A percentile compares a stretch with the other conserved stretches of the same genome.
Evolutionary conservation across 2,888 invertebrate species (phyloP).

Genomic region (Anorthoa munda): DNA sequence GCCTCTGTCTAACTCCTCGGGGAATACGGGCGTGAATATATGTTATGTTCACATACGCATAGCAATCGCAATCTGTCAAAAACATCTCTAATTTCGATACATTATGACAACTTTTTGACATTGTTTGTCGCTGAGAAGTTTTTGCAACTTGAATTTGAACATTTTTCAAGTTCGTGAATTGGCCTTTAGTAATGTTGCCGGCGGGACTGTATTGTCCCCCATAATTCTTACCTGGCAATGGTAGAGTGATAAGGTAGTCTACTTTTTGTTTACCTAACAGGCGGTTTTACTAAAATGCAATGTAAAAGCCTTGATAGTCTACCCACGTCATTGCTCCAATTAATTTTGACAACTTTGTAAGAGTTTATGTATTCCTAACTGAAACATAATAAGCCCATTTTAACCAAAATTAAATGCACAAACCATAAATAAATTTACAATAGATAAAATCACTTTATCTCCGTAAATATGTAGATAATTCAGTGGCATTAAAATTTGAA

Average conservation of each 20-base stretch:
- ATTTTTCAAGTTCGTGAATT: too few species aligned
- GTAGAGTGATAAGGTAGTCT: background rate
- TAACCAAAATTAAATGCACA: conserved; percentile 21
- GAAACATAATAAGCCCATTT: conserved; percentile 15
- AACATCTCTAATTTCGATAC: too few species aligned
- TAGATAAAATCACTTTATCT: conserved; percentile 56
- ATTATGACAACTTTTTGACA: too few species aligned
- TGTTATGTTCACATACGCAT: too few species aligned
- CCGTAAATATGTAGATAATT: conserved; percentile 50
- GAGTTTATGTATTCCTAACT: background rate
- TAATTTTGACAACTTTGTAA: conserved; percentile 12
- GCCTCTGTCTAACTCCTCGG: too few species aligned
- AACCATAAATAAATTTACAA: conserved; percentile 39
- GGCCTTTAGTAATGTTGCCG: too few species aligned
- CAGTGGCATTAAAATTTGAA: conserved; percentile 56
- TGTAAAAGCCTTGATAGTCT: background rate
- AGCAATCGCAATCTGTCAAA: too few species aligned
- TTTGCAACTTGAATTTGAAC: too few species aligned
- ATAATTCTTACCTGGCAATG: background rate
- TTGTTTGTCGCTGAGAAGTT: too few species aligned
- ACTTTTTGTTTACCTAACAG: too few species aligned
- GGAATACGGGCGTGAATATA: too few species aligned
- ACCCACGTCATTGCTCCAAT: background rate
- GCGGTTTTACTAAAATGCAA: background rate
- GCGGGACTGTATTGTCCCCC: background rate